phyloP scores from a whole-genome alignment of 2,888 invertebrate species.

The Ormyrus rosae region DNA sequence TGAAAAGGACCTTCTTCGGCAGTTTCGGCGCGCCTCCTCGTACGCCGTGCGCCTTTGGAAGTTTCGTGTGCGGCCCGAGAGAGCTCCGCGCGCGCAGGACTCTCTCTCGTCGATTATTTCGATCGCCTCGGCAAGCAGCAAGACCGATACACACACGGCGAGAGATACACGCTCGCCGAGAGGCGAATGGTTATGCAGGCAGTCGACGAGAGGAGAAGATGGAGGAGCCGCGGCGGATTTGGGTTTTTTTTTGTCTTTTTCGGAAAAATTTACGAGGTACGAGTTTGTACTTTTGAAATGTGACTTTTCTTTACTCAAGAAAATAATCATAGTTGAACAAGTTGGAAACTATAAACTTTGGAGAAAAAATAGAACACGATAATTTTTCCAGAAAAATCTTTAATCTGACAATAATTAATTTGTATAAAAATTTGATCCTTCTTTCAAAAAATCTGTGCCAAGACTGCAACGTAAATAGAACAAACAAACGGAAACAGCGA shows the following conservation, averaged over 20 bases:
- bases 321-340: too few species aligned
- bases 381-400: neutral
- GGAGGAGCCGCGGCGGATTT: constrained; percentile 36
- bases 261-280: constrained; percentile 29
- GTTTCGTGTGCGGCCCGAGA: neutral
- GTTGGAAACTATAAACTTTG: too few species aligned
- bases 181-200: constrained; percentile 17
- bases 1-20: constrained; percentile 53
- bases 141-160: neutral
- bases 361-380: too few species aligned
- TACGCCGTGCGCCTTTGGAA: neutral
- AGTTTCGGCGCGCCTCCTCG: neutral
- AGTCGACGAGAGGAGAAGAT: constrained; percentile 27
- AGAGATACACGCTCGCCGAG: neutral
- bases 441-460: too few species aligned
- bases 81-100: constrained; percentile 4
- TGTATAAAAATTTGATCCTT: too few species aligned
- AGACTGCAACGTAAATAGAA: too few species aligned
- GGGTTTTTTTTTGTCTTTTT: too few species aligned
- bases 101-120: constrained; percentile 41
- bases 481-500: too few species aligned
- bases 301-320: neutral
- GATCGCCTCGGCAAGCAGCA: neutral
- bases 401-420: neutral
- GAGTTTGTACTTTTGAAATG: neutral